Evolutionary conservation across 2,113 vertebrate genomes (phyloP).

Genomic region (Grammomys dolichurus): DNA sequence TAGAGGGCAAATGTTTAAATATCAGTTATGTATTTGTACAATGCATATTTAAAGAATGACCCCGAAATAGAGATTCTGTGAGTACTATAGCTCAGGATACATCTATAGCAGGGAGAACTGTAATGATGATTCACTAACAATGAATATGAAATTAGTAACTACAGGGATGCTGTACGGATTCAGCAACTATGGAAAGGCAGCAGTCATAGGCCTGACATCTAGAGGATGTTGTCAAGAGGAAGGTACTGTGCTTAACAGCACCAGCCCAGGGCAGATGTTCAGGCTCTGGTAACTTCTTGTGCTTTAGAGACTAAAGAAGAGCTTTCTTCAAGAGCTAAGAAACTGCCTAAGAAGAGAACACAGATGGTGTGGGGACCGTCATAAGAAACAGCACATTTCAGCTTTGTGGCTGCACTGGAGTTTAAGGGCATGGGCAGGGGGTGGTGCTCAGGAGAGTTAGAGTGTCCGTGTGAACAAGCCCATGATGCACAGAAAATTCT

Average conservation of each 20-base stretch:
- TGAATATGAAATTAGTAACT: constrained; percentile 25
- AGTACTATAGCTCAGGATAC: neutral
- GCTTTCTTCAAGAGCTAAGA: constrained; percentile 29
- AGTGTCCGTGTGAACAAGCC: neutral
- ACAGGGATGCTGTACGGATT: neutral
- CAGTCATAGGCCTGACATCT: neutral
- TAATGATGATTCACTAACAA: neutral
- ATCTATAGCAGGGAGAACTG: constrained; percentile 29
- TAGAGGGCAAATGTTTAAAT: neutral
- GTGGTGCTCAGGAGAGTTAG: neutral
- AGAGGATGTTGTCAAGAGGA: neutral
- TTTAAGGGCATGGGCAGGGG: neutral
- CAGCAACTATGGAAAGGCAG: neutral
- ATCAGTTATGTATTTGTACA: neutral
- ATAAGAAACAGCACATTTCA: neutral
- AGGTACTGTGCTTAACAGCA: neutral
- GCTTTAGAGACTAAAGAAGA: neutral
- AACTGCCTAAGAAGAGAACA: neutral
- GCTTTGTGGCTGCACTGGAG: neutral
- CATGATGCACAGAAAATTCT: neutral
- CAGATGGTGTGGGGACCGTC: neutral
- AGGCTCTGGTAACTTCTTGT: neutral
- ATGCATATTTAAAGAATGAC: constrained; percentile 28
- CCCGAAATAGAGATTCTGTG: neutral
- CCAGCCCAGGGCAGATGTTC: neutral